Percentiles rank a stretch among this genome's conserved stretches.
Conservation (phyloP, 2,888 invertebrate genomes). For the Acanthoscelides obtectus region DNA sequence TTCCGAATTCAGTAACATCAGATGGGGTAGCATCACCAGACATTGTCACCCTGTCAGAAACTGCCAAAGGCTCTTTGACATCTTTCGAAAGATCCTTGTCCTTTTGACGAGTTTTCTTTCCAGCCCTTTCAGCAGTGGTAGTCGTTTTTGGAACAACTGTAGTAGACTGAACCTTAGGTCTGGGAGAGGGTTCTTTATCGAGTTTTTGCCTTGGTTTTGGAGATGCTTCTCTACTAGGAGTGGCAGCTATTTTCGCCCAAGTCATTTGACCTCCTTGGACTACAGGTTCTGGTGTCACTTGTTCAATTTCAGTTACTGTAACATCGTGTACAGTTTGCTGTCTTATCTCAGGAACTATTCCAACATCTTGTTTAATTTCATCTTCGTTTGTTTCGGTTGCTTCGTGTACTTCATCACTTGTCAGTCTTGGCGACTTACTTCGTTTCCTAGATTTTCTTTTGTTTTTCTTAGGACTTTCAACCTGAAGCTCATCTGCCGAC, state of each 20-base stretch:
- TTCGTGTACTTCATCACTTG: background rate
- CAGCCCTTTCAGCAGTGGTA: background rate
- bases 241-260: constrained; percentile 2
- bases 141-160: background rate
- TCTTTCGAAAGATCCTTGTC: background rate
- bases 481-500: background rate
- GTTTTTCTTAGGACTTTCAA: constrained; percentile 6
- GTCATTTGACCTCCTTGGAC: background rate
- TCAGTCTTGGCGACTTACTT: constrained; percentile 9
- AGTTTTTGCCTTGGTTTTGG: constrained; percentile 1
- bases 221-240: constrained; percentile 7
- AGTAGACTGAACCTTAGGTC: background rate
- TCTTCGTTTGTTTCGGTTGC: background rate
- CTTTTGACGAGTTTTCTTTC: constrained; percentile 6
- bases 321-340: background rate
- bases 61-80: background rate
- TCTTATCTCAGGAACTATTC: background rate
- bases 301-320: background rate
- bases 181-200: background rate
- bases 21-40: background rate
- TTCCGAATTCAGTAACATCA: background rate
- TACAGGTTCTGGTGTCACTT: background rate
- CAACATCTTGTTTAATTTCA: background rate
- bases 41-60: background rate
- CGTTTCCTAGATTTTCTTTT: constrained; percentile 16